Evolutionary conservation across 2,888 invertebrate species (phyloP).

Genomic region (Drosophila pegasa): DNA sequence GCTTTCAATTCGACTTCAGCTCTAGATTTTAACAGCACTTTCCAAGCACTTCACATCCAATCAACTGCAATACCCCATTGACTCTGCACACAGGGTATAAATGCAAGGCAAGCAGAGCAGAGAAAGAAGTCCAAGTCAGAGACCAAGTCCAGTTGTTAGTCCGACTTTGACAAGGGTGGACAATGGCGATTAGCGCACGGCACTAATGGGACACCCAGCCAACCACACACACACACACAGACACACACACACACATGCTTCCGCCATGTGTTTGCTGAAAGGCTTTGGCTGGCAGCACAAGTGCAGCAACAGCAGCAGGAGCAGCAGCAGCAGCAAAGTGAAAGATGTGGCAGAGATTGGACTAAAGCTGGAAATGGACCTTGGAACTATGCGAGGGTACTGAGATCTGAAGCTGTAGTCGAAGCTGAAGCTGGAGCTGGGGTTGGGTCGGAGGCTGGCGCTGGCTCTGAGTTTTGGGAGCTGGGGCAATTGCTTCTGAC

Average conservation of each 20-base stretch:
- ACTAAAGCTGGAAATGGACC: constrained; percentile 22
- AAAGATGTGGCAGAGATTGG: constrained; percentile 58
- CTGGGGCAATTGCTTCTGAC: constrained; percentile 65
- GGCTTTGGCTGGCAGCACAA: constrained; percentile 56
- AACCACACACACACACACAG: constrained; percentile 11
- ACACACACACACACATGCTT: constrained; percentile 11
- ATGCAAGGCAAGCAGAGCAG: neutral
- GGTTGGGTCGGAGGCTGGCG: too few relatives aligned
- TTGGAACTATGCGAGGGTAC: constrained; percentile 7
- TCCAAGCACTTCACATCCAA: neutral
- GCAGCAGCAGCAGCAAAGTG: constrained; percentile 32
- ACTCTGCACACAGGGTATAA: neutral
- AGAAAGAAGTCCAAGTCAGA: constrained; percentile 19
- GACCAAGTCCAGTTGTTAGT: constrained; percentile 32
- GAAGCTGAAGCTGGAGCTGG: neutral
- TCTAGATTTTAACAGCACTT: neutral
- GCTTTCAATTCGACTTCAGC: too few relatives aligned
- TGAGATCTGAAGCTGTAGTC: constrained; percentile 9
- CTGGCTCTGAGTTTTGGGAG: constrained; percentile 18
- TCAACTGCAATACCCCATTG: neutral
- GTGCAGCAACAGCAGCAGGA: constrained; percentile 42
- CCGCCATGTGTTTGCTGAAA: constrained; percentile 77
- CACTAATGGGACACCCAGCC: constrained; percentile 65
- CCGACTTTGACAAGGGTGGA: constrained; percentile 76
- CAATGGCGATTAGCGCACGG: constrained; percentile 78